phyloP scores from a whole-genome alignment of 2,797 vertebrate species.

The Labroides dimidiatus region DNA sequence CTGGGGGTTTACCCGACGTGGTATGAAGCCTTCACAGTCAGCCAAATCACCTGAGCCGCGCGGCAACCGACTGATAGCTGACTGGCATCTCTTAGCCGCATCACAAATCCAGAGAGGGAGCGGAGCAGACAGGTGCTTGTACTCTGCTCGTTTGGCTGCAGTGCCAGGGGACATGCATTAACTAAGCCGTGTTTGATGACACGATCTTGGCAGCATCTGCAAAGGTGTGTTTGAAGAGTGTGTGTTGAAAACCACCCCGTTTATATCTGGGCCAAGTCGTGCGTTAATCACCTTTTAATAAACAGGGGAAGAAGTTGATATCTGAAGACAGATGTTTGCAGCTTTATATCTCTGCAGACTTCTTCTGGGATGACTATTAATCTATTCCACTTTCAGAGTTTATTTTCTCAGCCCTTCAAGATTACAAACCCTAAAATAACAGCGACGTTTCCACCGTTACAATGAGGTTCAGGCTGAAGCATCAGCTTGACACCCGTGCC shows the following conservation, averaged over 20 bases:
- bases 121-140: conserved; percentile 70
- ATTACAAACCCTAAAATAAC: conserved; percentile 22
- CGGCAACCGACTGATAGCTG: conserved; percentile 46
- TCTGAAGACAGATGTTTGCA: conserved; percentile 54
- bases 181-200: conserved; percentile 67
- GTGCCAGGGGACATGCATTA: conserved; percentile 62
- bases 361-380: conserved; percentile 19
- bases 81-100: conserved; percentile 53
- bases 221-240: conserved; percentile 64
- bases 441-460: not conserved
- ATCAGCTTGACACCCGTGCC: conserved; percentile 3
- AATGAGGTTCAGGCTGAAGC: conserved; percentile 6
- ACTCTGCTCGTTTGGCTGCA: conserved; percentile 55
- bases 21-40: conserved; percentile 31
- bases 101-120: conserved; percentile 53
- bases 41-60: conserved; percentile 51
- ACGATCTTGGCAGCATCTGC: conserved; percentile 71
- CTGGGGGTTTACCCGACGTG: conserved; percentile 47
- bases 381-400: conserved; percentile 43
- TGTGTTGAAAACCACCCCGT: conserved; percentile 36
- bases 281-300: conserved; percentile 60
- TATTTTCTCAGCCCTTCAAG: not conserved
- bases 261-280: conserved; percentile 56
- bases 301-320: conserved; percentile 46
- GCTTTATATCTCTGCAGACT: conserved; percentile 19